Percentiles rank a stretch among this genome's conserved stretches.
Evolutionary conservation across 2,888 invertebrate species (phyloP).

Genomic region (Eupithecia inturbata): DNA sequence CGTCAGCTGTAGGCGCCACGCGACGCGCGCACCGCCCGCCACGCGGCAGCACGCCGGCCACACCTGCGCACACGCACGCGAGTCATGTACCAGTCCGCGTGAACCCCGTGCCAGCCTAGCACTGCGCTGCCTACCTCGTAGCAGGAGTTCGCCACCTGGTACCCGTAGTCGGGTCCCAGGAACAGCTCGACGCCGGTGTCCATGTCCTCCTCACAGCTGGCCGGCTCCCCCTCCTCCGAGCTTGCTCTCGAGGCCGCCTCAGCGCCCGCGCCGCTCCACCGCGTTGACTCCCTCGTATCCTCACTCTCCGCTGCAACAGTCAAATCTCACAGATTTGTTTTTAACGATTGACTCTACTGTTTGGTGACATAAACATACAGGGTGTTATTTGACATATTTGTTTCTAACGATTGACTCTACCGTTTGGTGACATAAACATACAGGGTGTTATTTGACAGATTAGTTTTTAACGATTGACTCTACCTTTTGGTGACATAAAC

Average conservation of each 20-base stretch:
- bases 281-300: not conserved
- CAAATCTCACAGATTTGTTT: not conserved
- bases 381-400: no score
- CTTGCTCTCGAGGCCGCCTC: not conserved
- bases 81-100: not conserved
- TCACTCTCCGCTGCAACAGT: not conserved
- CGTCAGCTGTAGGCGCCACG: constrained; percentile 49
- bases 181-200: constrained; percentile 62
- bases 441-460: no score
- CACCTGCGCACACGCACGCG: constrained; percentile 46
- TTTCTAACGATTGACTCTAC: no score
- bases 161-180: constrained; percentile 61
- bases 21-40: constrained; percentile 43
- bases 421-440: no score
- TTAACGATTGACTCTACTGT: no score
- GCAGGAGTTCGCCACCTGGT: constrained; percentile 46
- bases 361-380: no score
- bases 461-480: no score
- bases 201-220: constrained; percentile 46
- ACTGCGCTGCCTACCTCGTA: constrained; percentile 47
- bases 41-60: constrained; percentile 47
- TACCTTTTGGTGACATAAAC: no score
- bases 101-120: not conserved
- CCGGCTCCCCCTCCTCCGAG: not conserved
- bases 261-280: not conserved